These are phyloP conservation scores for Echinarachnius parma DNA, from an alignment of 53 echinoderm and acorn worm genomes.

Conservation along the genomic window DNA sequence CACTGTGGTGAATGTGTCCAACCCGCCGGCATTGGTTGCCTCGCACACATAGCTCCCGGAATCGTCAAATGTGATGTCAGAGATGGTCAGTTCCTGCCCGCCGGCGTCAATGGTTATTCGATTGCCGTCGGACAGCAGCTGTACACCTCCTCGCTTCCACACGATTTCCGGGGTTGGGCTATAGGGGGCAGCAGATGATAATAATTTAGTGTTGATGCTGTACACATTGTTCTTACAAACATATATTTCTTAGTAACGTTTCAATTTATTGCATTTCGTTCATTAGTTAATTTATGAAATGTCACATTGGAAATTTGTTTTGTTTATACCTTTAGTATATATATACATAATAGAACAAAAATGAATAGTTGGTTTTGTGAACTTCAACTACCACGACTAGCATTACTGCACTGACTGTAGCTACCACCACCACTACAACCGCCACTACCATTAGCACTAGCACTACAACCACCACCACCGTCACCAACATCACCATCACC, in stretches of 20 bases:
- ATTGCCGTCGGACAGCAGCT: slow-evolving; percentile 20
- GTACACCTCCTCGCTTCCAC: slow-evolving; percentile 23
- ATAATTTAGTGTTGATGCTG: neutral
- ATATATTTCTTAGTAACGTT: neutral
- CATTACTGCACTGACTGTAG: neutral
- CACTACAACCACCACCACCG: too few relatives aligned
- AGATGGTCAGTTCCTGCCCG: slow-evolving; percentile 44
- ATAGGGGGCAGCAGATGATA: neutral
- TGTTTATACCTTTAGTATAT: too few relatives aligned
- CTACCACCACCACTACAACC: neutral
- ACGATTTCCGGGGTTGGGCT: slow-evolving; percentile 32
- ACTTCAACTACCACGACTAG: neutral
- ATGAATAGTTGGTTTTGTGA: neutral
- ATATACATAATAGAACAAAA: neutral
- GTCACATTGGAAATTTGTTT: too few relatives aligned
- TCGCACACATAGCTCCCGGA: slow-evolving; percentile 12
- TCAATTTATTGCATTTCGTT: too few relatives aligned
- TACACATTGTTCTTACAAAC: neutral
- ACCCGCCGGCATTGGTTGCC: slow-evolving; percentile 2
- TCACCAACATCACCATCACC: too few relatives aligned
- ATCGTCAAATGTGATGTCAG: slow-evolving; percentile 13
- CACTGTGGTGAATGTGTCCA: neutral
- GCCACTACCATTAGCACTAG: too few relatives aligned
- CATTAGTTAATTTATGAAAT: too few relatives aligned
- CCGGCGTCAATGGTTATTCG: neutral